Base-by-base conservation (phyloP, 2,797 vertebrate genomes). In the Xiphophorus birchmanni region DNA sequence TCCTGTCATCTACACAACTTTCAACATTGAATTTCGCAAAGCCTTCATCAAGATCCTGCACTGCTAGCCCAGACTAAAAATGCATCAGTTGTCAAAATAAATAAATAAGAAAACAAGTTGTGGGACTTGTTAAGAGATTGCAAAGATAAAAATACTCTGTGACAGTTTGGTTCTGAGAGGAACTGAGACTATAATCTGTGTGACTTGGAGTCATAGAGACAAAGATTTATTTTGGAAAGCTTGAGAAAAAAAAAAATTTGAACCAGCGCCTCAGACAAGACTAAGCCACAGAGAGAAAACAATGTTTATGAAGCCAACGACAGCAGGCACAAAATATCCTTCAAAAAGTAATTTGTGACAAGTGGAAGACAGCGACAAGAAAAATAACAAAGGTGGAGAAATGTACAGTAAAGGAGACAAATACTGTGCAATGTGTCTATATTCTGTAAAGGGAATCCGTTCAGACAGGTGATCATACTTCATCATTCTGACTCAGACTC, bases 1-100 rank as follows among this genome's bases (percentile, higher is more conserved):
- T 91, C 96, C 96, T 1, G 92, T 96, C 91, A 96, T 96, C 90
- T 96, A 95, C 92, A 96, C 95, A 87, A 96, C 95, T 18, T 96
- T 96, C 92, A 96, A 96, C 93, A 94, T 95, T 6, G 95, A 96
- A 86, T 96, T 96, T 84, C 94, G 95, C 79, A 95, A 94, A 83
- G 95, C 95, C 88, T 96, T 96, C 91, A 95, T 95, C 85, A 96
- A 96, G 83, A 96, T 96, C 90, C 92, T 95, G 77, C 94, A 95
- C 92, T 96, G 95, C 92, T 95, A 91, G 82, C 73, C 23, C 0
- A 5, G 42, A 3, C 54, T 45, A n/a, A 82, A 13, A 13, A 60
- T 15, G n/a, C 7, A 7, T 45, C 63, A 60, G 26, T 54, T 81
- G 71, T 77, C 74, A 71, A 50, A 60, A 35, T 6, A 13, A 47